A percentile compares a stretch with the other conserved stretches of the same genome.
phyloP scores from a whole-genome alignment of 2,113 vertebrate species.

The Sporophila hypoxantha region DNA sequence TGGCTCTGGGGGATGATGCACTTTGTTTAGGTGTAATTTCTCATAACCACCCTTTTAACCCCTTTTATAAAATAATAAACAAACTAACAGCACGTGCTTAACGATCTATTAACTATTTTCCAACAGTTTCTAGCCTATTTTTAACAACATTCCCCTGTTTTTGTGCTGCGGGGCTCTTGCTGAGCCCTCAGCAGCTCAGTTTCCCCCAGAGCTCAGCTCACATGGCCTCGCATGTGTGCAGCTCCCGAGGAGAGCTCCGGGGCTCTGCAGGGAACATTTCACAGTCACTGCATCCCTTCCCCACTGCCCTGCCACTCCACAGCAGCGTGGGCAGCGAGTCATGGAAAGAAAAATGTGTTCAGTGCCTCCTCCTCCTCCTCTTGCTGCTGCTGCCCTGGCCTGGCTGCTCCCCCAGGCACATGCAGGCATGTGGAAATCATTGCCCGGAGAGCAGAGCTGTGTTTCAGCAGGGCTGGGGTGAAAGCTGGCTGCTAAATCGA shows the following conservation, averaged over 20 bases:
- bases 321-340: background rate
- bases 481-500: background rate
- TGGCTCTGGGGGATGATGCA: too few relatives aligned
- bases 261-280: background rate
- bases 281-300: background rate
- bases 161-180: background rate
- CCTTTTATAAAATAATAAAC: too few relatives aligned
- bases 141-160: background rate
- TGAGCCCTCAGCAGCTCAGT: background rate
- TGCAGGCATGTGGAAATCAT: conserved; percentile 22
- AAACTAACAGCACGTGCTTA: too few relatives aligned
- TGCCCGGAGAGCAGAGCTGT: background rate
- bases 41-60: too few relatives aligned
- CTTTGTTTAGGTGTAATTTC: too few relatives aligned
- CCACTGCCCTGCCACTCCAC: background rate
- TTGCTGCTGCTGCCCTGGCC: background rate
- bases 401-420: background rate
- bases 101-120: too few relatives aligned
- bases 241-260: background rate
- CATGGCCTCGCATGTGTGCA: background rate
- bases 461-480: background rate
- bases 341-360: conserved; percentile 33
- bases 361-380: background rate
- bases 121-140: too few relatives aligned
- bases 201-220: background rate